Percentiles rank a stretch among this genome's conserved stretches.
These are phyloP conservation scores for Thymelicus lineola DNA, from an alignment of 2,888 invertebrate species.

Conservation along the genomic window DNA sequence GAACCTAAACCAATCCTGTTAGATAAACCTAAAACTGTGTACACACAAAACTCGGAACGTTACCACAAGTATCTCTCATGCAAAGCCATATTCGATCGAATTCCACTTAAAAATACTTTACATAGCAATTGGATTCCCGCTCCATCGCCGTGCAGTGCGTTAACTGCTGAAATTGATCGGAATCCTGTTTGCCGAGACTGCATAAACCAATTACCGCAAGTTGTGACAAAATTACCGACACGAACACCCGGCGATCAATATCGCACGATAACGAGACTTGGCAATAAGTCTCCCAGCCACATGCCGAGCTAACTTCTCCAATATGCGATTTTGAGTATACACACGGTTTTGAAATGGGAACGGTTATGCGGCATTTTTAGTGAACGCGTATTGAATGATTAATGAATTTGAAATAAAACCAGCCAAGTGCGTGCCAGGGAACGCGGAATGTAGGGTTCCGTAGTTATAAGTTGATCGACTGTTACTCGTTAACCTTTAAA, in stretches of 20 bases:
- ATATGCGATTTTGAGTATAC: conserved; percentile 40
- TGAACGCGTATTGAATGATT: no score
- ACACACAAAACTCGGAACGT: background rate
- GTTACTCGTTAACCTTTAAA: no score
- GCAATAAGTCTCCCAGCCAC: conserved; percentile 41
- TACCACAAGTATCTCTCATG: conserved; percentile 1
- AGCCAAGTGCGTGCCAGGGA: no score
- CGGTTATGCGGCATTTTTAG: background rate
- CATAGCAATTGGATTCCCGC: conserved; percentile 5
- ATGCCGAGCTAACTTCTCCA: conserved; percentile 45
- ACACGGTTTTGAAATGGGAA: background rate
- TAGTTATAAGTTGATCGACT: no score
- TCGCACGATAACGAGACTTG: conserved; percentile 40
- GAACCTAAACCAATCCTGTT: background rate
- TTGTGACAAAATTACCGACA: conserved; percentile 36
- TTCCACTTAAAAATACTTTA: conserved; percentile 14
- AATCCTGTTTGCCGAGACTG: conserved; percentile 30
- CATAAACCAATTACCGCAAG: conserved; percentile 32
- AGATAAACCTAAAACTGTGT: background rate
- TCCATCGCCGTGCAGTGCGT: background rate
- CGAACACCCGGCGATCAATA: conserved; percentile 22
- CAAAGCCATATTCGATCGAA: background rate
- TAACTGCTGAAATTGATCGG: conserved; percentile 16
- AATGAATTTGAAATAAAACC: no score
- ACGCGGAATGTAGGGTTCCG: no score